A percentile compares a stretch with the other conserved stretches of the same genome.
These are phyloP conservation scores for Eugnorisma glareosa DNA, from an alignment of 2,888 invertebrate species.

Conservation along the genomic window DNA sequence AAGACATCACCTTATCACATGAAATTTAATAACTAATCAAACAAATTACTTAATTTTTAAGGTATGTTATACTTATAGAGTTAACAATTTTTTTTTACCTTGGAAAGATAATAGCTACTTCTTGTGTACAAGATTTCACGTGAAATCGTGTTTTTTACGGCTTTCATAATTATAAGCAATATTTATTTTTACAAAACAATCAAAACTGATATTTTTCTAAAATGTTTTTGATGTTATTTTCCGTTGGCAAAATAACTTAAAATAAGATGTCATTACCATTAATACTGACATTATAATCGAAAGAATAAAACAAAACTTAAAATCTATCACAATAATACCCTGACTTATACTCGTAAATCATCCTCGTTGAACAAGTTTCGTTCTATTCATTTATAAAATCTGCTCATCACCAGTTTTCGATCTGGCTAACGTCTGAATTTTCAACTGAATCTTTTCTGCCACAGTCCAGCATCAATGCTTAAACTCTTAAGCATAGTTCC, in stretches of 20 bases:
- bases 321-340: constrained; percentile 45
- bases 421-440: background rate
- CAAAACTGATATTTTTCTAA: background rate
- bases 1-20: constrained; percentile 36
- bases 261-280: constrained; percentile 3
- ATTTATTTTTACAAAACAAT: background rate
- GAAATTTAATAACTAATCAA: constrained; percentile 39
- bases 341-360: constrained; percentile 27
- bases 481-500: background rate
- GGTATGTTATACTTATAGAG: background rate
- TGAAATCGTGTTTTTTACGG: background rate
- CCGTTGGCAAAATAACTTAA: background rate
- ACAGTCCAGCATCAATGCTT: background rate
- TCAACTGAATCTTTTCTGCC: background rate
- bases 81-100: constrained; percentile 31
- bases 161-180: background rate
- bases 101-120: constrained; percentile 25
- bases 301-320: constrained; percentile 16
- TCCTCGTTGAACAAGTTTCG: background rate
- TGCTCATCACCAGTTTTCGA: background rate
- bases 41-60: constrained; percentile 52
- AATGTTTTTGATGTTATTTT: background rate
- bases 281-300: constrained; percentile 9
- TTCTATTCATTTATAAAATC: background rate
- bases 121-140: background rate